Base-by-base conservation (phyloP, 2,888 invertebrate genomes). In the Ornithoptera priamus region DNA sequence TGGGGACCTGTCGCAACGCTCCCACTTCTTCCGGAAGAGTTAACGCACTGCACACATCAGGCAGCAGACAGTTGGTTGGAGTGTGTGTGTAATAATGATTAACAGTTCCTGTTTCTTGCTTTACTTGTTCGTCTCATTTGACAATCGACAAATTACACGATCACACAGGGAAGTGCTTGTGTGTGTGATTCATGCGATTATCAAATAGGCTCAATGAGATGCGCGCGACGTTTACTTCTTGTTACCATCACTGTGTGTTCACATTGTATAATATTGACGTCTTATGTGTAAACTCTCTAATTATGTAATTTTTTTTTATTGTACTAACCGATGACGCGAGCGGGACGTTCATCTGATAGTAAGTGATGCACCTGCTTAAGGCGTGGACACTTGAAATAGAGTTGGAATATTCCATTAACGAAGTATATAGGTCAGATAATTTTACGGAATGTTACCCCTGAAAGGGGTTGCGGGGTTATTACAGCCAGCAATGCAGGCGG, bases 31-130 rank as follows among this genome's bases (percentile, higher is more conserved):
- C 67, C 70, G 67, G 58, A 70, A 53, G 59, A 53, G 70, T 59
- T 63, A 62, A 66, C 66, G 24, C 66, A 67, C 58, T 70, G 63
- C 66, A 70, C 67, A 67, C 53, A 60, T 70, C 67, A 65, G 53
- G 53, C 24, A 56, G 61, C 36, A 61, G n/a, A 6, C 50, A 22
- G 24, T 30, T 18, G 56, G 20, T 65, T 62, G n/a, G 58, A 65
- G 30, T 36, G 57, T 62, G 59, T 70, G 63, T 70, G 69, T 22
- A 66, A 59, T 42, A 30, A 53, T 53, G 17, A 63, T 60, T 36
- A 58, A 56, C 61, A 65, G 57, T 62, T 70, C 39, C 62, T 42
- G 50, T 39, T 65, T 66, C 20, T 66, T 46, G 42, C 22, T 22
- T 17, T 60, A 60, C 39, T 20, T 39, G 46, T 20, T 39, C 53